A percentile compares a stretch with the other conserved stretches of the same genome.
phyloP scores from a whole-genome alignment of 2,888 invertebrate species.

The Oligia strigilis region DNA sequence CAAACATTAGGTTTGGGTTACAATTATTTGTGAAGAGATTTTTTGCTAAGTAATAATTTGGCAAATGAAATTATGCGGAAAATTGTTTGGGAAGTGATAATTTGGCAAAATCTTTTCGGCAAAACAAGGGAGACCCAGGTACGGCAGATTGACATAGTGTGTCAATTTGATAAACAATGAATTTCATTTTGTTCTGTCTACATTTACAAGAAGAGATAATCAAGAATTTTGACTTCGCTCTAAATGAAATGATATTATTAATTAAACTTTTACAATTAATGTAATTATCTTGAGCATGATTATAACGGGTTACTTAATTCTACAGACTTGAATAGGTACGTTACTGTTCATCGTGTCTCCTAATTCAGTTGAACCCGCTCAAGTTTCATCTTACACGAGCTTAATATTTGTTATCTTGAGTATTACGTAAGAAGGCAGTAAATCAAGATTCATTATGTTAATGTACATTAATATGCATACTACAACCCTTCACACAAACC shows the following conservation, averaged over 20 bases:
- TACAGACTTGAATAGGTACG: not conserved
- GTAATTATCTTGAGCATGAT: not conserved
- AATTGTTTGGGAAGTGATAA: too few species aligned
- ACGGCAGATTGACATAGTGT: not conserved
- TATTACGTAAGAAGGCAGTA: slow-evolving; percentile 36
- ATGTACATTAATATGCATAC: slow-evolving; percentile 56
- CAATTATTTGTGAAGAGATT: too few species aligned
- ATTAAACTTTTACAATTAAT: not conserved
- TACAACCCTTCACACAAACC: slow-evolving; percentile 51
- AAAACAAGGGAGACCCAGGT: too few species aligned
- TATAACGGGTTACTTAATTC: not conserved
- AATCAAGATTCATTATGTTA: slow-evolving; percentile 61
- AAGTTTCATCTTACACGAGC: slow-evolving; percentile 18
- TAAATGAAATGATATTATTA: not conserved
- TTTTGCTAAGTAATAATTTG: too few species aligned
- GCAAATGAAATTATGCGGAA: too few species aligned
- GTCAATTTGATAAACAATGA: not conserved
- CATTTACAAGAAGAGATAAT: not conserved
- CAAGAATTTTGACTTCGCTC: not conserved
- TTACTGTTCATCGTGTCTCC: not conserved
- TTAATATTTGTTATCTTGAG: slow-evolving; percentile 45
- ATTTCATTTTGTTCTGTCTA: not conserved
- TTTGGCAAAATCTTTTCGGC: too few species aligned
- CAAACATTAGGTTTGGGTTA: too few species aligned
- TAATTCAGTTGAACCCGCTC: slow-evolving; percentile 14